Evolutionary conservation across 1,140 invertebrate genomes (phyloP).

Genomic region (Danaus melanippus): DNA sequence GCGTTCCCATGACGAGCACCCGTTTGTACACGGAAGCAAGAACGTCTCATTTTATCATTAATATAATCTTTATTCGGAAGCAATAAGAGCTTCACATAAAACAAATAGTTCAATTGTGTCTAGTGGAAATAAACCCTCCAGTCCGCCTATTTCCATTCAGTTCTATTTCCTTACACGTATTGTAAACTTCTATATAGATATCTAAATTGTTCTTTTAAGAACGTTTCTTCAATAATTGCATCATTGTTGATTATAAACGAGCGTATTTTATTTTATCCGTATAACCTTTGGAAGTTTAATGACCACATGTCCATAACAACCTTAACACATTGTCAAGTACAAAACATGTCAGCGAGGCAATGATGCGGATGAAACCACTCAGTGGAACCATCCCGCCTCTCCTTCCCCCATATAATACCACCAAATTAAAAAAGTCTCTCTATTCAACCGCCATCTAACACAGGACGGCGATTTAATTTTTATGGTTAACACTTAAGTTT

Average conservation of each 20-base stretch:
- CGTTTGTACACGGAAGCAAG: slow-evolving; percentile 20
- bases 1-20: slow-evolving; percentile 46
- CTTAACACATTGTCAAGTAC: slow-evolving; percentile 40
- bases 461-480: slow-evolving; percentile 11
- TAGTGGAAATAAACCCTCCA: not conserved
- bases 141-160: no score
- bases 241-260: no score
- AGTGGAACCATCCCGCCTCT: slow-evolving; percentile 32
- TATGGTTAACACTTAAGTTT: slow-evolving; percentile 20
- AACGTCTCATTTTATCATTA: slow-evolving; percentile 11
- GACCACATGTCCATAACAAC: slow-evolving; percentile 27
- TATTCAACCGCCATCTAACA: slow-evolving; percentile 1
- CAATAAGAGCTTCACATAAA: slow-evolving; percentile 19
- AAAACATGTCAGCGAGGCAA: slow-evolving; percentile 48
- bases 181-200: no score
- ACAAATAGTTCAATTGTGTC: not conserved
- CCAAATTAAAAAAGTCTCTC: slow-evolving; percentile 11
- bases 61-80: slow-evolving; percentile 20
- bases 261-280: not conserved
- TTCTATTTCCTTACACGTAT: no score
- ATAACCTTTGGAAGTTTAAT: not conserved
- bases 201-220: no score
- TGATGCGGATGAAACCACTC: slow-evolving; percentile 47
- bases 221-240: no score
- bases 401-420: slow-evolving; percentile 19